These are phyloP conservation scores for Aptenodytes forsteri DNA, from an alignment of 2,113 vertebrate genomes.

Conservation along the genomic window DNA sequence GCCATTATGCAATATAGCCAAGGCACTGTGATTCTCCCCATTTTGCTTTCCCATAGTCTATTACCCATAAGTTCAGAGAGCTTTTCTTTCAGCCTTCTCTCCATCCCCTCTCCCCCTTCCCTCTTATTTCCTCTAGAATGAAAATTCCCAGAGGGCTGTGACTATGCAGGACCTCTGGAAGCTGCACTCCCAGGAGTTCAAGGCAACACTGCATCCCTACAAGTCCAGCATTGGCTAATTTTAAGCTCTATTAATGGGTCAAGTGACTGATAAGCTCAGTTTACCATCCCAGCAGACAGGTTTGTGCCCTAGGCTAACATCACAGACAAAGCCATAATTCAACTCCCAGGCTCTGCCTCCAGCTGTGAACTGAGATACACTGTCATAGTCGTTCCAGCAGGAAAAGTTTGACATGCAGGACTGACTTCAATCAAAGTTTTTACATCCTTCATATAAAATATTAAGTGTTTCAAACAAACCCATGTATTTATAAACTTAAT, in stretches of 20 bases:
- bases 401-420: background rate
- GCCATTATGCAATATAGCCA: background rate
- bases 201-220: background rate
- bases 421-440: slow-evolving; percentile 44
- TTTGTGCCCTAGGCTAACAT: background rate
- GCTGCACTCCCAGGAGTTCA: background rate
- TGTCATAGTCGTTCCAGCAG: background rate
- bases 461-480: slow-evolving; percentile 42
- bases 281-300: background rate
- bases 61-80: background rate
- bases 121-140: background rate
- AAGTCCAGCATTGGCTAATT: background rate
- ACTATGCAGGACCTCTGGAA: background rate
- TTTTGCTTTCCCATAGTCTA: background rate
- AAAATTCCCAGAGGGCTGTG: background rate
- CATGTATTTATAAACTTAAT: slow-evolving; percentile 55
- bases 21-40: background rate
- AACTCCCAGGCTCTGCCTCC: background rate
- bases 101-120: background rate
- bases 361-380: background rate
- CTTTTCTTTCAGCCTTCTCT: background rate
- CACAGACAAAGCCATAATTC: background rate
- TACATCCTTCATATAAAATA: slow-evolving; percentile 10
- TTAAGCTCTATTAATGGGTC: background rate
- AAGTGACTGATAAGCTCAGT: background rate